Evolutionary conservation across 37 sponge, comb jelly and placozoan genomes (phyloP).

Genomic region (Chondrilla cf. caribensis): DNA sequence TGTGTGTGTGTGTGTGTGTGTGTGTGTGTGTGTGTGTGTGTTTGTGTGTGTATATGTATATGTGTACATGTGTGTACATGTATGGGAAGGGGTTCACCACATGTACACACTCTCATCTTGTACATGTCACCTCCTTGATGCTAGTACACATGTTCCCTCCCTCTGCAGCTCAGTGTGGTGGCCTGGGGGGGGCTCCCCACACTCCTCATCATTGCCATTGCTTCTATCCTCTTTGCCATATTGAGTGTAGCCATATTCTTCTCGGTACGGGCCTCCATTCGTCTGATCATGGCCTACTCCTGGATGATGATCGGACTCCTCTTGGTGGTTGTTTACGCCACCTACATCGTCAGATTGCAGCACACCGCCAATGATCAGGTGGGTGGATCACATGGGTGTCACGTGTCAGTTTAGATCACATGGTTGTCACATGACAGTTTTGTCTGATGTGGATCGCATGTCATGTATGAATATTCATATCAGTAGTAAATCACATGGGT

Average conservation of each 20-base stretch:
- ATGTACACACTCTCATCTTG: neutral
- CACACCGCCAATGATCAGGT: constrained; percentile 41
- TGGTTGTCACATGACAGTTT: no score
- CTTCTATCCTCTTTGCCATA: constrained; percentile 19
- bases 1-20: no score
- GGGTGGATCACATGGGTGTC: neutral
- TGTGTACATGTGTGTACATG: no score
- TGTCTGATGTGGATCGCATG: no score
- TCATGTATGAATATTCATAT: no score
- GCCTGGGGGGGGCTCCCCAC: constrained; percentile 48
- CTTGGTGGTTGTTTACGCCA: constrained; percentile 15
- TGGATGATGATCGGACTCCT: constrained; percentile 24
- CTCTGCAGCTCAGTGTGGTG: neutral
- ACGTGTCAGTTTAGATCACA: no score
- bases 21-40: no score
- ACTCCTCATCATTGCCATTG: constrained; percentile 17
- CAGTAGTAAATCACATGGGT: no score
- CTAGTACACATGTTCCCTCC: neutral
- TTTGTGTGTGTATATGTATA: no score
- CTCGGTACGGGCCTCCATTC: constrained; percentile 11
- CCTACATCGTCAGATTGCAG: constrained; percentile 8
- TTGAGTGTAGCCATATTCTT: constrained; percentile 29
- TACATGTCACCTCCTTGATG: no score
- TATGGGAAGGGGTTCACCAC: no score
- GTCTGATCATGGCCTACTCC: constrained; percentile 30